A percentile compares a stretch with the other conserved stretches of the same genome.
Conservation (phyloP, 1,140 invertebrate genomes). For the Drosophila yakuba region DNA sequence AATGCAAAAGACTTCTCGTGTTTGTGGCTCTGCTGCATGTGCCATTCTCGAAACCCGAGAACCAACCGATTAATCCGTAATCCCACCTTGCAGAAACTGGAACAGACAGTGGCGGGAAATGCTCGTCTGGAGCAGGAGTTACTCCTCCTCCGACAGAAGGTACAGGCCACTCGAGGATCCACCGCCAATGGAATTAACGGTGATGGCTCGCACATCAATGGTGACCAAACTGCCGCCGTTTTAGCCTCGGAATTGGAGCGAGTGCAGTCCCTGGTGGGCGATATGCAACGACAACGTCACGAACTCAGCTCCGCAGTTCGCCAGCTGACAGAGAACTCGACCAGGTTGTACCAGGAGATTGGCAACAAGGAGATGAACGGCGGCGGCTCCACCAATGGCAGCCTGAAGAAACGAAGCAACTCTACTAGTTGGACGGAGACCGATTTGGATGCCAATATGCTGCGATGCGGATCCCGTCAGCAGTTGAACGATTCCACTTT, state of each 20-base stretch:
- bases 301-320: conserved; percentile 92
- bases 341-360: conserved; percentile 80
- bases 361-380: conserved; percentile 76
- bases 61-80: conserved; percentile 6
- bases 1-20: conserved; percentile 77
- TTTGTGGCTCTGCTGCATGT: conserved; percentile 65
- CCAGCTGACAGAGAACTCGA: conserved; percentile 91
- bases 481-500: conserved; percentile 67
- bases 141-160: conserved; percentile 92
- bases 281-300: conserved; percentile 92
- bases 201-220: conserved; percentile 69
- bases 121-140: conserved; percentile 94
- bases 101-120: conserved; percentile 95
- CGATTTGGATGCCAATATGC: conserved; percentile 91
- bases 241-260: conserved; percentile 92
- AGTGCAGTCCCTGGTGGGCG: conserved; percentile 93
- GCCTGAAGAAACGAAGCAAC: conserved; percentile 85
- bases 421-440: conserved; percentile 93
- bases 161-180: conserved; percentile 88
- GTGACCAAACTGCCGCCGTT: conserved; percentile 87
- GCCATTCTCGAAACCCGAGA: conserved; percentile 18
- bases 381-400: conserved; percentile 59
- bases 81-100: conserved; percentile 89
- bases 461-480: conserved; percentile 67
- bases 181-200: conserved; percentile 30